Base-by-base conservation (phyloP, 2,888 invertebrate species). In the Cantharis flavilabris region DNA sequence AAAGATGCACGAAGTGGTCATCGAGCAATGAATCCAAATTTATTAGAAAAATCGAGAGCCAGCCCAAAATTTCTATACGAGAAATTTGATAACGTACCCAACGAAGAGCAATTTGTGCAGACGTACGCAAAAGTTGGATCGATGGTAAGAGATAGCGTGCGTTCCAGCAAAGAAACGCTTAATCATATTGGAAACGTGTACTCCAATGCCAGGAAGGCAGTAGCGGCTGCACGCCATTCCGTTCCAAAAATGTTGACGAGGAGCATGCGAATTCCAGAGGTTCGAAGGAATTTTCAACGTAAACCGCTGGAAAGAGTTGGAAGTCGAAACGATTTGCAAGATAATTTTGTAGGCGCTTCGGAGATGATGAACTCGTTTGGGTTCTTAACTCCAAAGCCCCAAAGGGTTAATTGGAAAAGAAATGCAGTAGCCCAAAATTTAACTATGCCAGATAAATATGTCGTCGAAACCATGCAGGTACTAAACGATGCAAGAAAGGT, bases 351-450 rank as follows among this genome's bases (percentile, higher is more conserved):
- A 9, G 83, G 83, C 30, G 77, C 87, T 77, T 86, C 86, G 4
- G 80, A 86, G 28, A 80, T 88, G 4, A 81, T 86, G 81, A 87
- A 88, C 76, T 86, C 87, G 10, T 82, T 87, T 11, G 88, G 88
- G 5, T 65, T 88, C 3, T 85, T 87, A 1, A 85, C 86, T 72
- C 87, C 88, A 3, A 78, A 85, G 28, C 69, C 77, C 13, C 74
- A 80, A 23, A 79, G 82, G 62, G 73, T 84, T 1, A 83, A 82
- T 30, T 77, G 83, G 28, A 80, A 83, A 69, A 82, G 84, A 76
- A 83, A 85, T 65, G 78, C 78, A 10, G 69, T 82, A 7, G 10
- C 79, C 70, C 10, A 49, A 18, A 10, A 10, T 18, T 9, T 62
- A 75, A 67, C 30, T 72, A n/a, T 3, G 16, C 20, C 69, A 28